Evolutionary conservation across 1,140 invertebrate species (phyloP).

Genomic region (Bombus balteatus): DNA sequence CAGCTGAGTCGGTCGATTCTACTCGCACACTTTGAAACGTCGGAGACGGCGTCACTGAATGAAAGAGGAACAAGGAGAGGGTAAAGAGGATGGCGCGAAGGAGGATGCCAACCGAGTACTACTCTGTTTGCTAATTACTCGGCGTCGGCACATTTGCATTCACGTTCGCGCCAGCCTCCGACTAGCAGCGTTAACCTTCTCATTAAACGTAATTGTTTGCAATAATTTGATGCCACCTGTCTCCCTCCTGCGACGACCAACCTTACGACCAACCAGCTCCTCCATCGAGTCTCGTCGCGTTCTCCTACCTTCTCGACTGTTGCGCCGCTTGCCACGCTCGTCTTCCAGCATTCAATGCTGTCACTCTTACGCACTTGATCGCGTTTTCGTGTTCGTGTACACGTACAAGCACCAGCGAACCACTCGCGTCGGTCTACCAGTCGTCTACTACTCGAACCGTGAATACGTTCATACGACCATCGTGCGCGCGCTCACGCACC

Average conservation of each 20-base stretch:
- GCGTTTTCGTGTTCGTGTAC: background rate
- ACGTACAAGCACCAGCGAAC: background rate
- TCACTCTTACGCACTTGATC: background rate
- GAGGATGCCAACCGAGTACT: constrained; percentile 35
- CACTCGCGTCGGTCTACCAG: background rate
- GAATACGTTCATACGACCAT: constrained; percentile 24
- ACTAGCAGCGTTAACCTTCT: constrained; percentile 75
- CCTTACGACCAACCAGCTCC: constrained; percentile 59
- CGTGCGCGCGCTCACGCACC: too few relatives aligned
- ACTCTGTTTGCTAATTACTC: constrained; percentile 77
- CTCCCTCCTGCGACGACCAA: constrained; percentile 49
- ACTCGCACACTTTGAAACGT: constrained; percentile 6
- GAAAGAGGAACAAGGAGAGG: background rate
- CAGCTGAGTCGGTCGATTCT: constrained; percentile 28
- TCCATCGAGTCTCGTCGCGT: constrained; percentile 43
- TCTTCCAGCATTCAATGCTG: constrained; percentile 20
- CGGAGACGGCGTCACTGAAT: background rate
- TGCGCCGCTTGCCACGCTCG: constrained; percentile 45
- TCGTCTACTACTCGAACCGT: constrained; percentile 15
- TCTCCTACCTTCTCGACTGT: constrained; percentile 57
- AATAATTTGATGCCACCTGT: constrained; percentile 78
- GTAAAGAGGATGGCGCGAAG: constrained; percentile 3
- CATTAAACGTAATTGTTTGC: constrained; percentile 80
- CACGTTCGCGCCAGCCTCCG: constrained; percentile 64
- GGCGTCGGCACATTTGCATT: constrained; percentile 76